Percentiles rank a stretch among this genome's conserved stretches.
These are phyloP conservation scores for Cerastis leucographa DNA, from an alignment of 2,888 invertebrate genomes.

Conservation along the genomic window DNA sequence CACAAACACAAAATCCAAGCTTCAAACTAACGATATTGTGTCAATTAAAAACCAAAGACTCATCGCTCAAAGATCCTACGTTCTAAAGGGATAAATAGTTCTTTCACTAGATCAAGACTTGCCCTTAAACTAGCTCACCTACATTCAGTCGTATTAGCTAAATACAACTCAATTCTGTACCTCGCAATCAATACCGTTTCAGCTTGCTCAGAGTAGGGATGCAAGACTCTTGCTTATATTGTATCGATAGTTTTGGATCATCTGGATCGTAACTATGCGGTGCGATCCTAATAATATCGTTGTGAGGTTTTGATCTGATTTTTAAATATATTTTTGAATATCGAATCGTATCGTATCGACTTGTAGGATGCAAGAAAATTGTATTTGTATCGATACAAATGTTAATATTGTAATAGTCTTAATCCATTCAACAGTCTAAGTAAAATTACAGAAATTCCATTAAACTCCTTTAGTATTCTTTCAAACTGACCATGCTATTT, in stretches of 20 bases:
- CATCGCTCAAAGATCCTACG: slow-evolving; percentile 25
- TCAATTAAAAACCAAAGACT: slow-evolving; percentile 38
- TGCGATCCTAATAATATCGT: not conserved
- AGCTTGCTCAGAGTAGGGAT: slow-evolving; percentile 49
- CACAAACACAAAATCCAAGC: slow-evolving; percentile 5
- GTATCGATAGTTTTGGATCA: not conserved
- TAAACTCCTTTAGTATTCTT: not conserved
- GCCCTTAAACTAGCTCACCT: slow-evolving; percentile 44
- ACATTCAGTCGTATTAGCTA: slow-evolving; percentile 54
- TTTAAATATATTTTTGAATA: not conserved
- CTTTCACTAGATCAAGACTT: not conserved
- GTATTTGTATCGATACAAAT: not conserved
- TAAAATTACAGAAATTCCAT: not conserved
- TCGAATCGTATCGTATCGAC: not conserved
- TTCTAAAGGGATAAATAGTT: slow-evolving; percentile 26
- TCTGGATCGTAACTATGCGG: not conserved
- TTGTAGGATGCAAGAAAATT: not conserved
- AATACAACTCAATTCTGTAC: slow-evolving; percentile 68
- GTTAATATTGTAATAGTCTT: not conserved
- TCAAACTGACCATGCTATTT: not conserved
- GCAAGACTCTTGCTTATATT: not conserved
- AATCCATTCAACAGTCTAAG: not conserved
- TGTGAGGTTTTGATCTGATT: not conserved
- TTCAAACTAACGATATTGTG: slow-evolving; percentile 37
- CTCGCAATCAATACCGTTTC: slow-evolving; percentile 74